phyloP scores from a whole-genome alignment of 2,888 invertebrate genomes.

The Galeopsomyia nigrocyanea region DNA sequence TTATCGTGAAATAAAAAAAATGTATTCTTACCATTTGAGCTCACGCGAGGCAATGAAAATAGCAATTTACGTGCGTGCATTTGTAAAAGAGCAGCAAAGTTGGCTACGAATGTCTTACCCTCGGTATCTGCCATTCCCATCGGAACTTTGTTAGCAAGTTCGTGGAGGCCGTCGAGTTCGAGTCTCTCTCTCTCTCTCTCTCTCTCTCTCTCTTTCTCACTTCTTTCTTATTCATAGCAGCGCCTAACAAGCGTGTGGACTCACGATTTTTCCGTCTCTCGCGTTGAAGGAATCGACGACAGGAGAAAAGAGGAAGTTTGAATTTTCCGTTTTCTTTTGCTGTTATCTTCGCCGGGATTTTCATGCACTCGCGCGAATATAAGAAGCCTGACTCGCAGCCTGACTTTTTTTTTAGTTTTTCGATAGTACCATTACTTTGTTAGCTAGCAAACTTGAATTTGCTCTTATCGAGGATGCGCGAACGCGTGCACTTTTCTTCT shows the following conservation, averaged over 20 bases:
- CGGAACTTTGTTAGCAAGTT: slow-evolving; percentile 15
- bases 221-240: slow-evolving; percentile 27
- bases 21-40: too few relatives aligned
- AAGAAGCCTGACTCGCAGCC: too few relatives aligned
- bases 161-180: too few relatives aligned
- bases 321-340: slow-evolving; percentile 28
- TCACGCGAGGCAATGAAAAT: background rate
- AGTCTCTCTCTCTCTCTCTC: too few relatives aligned
- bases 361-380: too few relatives aligned
- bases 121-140: slow-evolving; percentile 11
- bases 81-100: slow-evolving; percentile 9
- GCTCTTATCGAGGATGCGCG: slow-evolving; percentile 7
- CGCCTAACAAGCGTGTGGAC: slow-evolving; percentile 6
- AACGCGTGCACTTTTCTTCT: background rate
- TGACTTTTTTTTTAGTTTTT: too few relatives aligned
- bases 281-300: background rate
- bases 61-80: slow-evolving; percentile 1
- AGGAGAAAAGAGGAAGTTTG: background rate
- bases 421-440: slow-evolving; percentile 2
- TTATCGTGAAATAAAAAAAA: too few relatives aligned
- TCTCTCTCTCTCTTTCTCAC: too few relatives aligned
- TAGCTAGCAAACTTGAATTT: slow-evolving; percentile 7
- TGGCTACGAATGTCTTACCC: slow-evolving; percentile 7
- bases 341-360: slow-evolving; percentile 11
- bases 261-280: background rate